Percentiles rank a stretch among this genome's conserved stretches.
These are phyloP conservation scores for Drepana falcataria DNA, from an alignment of 2,888 invertebrate species.

Conservation along the genomic window DNA sequence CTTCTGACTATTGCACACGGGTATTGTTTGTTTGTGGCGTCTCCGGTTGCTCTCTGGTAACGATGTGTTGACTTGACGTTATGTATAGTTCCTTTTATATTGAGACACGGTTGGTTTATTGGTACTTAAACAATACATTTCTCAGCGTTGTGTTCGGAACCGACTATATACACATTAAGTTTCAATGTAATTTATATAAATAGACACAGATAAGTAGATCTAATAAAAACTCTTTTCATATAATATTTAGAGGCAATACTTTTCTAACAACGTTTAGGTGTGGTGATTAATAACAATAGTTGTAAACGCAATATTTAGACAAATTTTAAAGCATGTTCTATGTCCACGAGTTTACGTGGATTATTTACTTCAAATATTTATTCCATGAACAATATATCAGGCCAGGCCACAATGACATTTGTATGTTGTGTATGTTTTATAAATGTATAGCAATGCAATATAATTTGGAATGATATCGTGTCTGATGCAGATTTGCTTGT, in stretches of 20 bases:
- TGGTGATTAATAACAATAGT: conserved; percentile 70
- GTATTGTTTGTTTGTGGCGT: conserved; percentile 45
- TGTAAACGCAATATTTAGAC: conserved; percentile 67
- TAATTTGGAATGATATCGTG: conserved; percentile 45
- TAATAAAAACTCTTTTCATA: conserved; percentile 63
- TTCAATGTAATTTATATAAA: conserved; percentile 50
- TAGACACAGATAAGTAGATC: conserved; percentile 61
- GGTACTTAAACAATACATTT: conserved; percentile 60
- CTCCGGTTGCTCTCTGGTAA: conserved; percentile 58
- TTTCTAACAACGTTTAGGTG: conserved; percentile 74
- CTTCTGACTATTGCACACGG: conserved; percentile 60
- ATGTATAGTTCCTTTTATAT: conserved; percentile 41
- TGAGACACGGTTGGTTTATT: conserved; percentile 38
- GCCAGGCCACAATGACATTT: conserved; percentile 54
- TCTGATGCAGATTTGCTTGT: conserved; percentile 72
- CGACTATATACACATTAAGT: conserved; percentile 47
- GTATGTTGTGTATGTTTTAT: conserved; percentile 57
- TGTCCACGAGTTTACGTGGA: conserved; percentile 46
- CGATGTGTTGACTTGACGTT: conserved; percentile 30
- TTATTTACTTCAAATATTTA: conserved; percentile 48
- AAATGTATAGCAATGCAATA: conserved; percentile 62
- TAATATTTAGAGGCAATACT: conserved; percentile 74
- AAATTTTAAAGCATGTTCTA: conserved; percentile 50
- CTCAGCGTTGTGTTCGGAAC: conserved; percentile 42
- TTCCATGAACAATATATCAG: conserved; percentile 51